Base-by-base conservation (phyloP, 2,797 vertebrate genomes). In the Diplodus puntazzo region DNA sequence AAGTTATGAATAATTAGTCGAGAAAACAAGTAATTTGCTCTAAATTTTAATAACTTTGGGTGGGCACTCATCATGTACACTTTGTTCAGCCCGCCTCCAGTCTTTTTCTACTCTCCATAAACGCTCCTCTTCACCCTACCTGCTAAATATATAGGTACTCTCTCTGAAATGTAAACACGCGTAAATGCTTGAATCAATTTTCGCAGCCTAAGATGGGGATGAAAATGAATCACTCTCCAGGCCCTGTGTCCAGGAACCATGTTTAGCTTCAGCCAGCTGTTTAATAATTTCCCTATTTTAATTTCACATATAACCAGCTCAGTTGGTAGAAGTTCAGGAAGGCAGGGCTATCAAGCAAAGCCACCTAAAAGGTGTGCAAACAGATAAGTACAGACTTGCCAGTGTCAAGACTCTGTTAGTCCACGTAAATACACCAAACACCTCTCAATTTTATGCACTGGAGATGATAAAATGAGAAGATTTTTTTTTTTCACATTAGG, bases 281-380 rank as follows among this genome's bases (percentile, higher is more conserved):
- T 88, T 89, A 88, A 90, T 92, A 74, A 91, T 88, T 86, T 81
- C 73, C 72, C 55, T 60, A 79, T 88, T 91, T 90, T 92, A 89
- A 89, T 94, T 93, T 92, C 89, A 94, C 91, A 92, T 90, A 87
- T 90, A 94, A 94, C 87, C 86, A 93, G 87, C 91, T 93, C 92
- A 89, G 84, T 85, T 89, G 87, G 88, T 90, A 77, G 80, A 82
- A 50, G 85, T 77, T 79, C 54, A 63, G 77, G 75, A 39, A 83
- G 79, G 76, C 75, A 52, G 82, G 68, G 77, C 77, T 63, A 64
- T 85, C 81, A 82, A 82, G 65, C 85, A 81, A 70, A 87, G 85
- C 80, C 78, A 61, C 68, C 88, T 86, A 84, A 90, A 91, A 92
- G 87, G 80, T 93, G 90, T 89, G 84, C 85, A 87, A 85, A 89